phyloP scores from a whole-genome alignment of 2,113 vertebrate genomes.

The Hepsetus odoe region DNA sequence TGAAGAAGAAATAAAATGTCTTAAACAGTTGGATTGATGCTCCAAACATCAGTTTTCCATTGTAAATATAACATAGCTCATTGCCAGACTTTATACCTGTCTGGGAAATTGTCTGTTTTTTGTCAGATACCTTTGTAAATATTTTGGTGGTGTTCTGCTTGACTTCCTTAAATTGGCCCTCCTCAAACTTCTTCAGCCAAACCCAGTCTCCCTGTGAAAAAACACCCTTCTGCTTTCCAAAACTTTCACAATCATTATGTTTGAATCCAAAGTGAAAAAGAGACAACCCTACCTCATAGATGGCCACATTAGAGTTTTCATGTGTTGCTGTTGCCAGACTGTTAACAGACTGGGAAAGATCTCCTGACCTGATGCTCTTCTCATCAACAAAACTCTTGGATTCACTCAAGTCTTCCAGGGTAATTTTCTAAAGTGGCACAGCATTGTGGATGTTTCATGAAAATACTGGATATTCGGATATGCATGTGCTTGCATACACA shows the following conservation, averaged over 20 bases:
- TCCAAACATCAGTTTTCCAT: background rate
- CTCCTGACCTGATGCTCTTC: conserved; percentile 72
- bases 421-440: conserved; percentile 76
- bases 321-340: conserved; percentile 73
- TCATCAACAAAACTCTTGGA: conserved; percentile 74
- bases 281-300: conserved; percentile 82
- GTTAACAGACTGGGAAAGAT: conserved; percentile 74
- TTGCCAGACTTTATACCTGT: background rate
- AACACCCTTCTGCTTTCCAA: background rate
- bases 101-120: background rate
- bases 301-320: conserved; percentile 81
- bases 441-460: background rate
- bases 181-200: conserved; percentile 87
- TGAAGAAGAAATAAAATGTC: conserved; percentile 58
- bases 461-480: too few species aligned
- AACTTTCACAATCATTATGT: background rate
- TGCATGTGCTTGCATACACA: too few species aligned
- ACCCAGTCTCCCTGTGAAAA: conserved; percentile 85
- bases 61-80: background rate
- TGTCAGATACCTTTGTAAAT: conserved; percentile 82
- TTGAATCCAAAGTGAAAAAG: background rate
- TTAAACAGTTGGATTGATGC: too few species aligned
- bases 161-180: conserved; percentile 73
- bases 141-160: conserved; percentile 80
- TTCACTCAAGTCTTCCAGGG: conserved; percentile 79